phyloP scores from a whole-genome alignment of 2,113 vertebrate genomes.

The Lethenteron reissneri region DNA sequence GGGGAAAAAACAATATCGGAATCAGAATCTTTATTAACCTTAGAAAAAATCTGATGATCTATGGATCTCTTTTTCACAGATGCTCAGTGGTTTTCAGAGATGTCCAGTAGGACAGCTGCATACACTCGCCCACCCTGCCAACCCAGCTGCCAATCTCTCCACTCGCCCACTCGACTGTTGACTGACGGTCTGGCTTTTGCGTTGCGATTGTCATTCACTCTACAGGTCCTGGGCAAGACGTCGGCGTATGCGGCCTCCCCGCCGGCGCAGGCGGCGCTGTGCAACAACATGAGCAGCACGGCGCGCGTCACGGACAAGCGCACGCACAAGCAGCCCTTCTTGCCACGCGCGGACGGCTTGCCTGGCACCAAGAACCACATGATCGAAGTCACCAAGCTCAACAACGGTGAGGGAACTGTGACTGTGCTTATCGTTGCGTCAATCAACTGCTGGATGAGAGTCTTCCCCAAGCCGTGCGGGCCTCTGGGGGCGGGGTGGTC shows the following conservation, averaged over 20 bases:
- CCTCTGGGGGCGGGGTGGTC: no score
- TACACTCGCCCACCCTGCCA: no score
- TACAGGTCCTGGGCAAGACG: background rate
- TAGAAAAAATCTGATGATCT: no score
- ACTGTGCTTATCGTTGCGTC: no score
- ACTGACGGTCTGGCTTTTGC: background rate
- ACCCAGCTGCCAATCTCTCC: no score
- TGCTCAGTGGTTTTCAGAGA: no score
- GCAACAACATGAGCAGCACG: slow-evolving; percentile 7
- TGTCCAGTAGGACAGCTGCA: no score
- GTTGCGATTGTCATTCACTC: background rate
- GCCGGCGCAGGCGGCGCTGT: background rate
- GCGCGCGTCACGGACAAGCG: slow-evolving; percentile 2
- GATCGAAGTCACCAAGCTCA: background rate
- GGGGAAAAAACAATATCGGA: no score
- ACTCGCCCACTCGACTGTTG: background rate
- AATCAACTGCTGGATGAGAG: no score
- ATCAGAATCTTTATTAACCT: no score
- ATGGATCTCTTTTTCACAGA: no score
- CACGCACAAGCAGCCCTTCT: background rate
- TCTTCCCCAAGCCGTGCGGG: no score
- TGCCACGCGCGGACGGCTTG: background rate
- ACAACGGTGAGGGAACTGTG: background rate
- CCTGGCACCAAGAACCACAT: slow-evolving; percentile 1
- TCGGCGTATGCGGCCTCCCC: background rate